Evolutionary conservation across 2,113 vertebrate genomes (phyloP).

Genomic region (Cinclus cinclus): DNA sequence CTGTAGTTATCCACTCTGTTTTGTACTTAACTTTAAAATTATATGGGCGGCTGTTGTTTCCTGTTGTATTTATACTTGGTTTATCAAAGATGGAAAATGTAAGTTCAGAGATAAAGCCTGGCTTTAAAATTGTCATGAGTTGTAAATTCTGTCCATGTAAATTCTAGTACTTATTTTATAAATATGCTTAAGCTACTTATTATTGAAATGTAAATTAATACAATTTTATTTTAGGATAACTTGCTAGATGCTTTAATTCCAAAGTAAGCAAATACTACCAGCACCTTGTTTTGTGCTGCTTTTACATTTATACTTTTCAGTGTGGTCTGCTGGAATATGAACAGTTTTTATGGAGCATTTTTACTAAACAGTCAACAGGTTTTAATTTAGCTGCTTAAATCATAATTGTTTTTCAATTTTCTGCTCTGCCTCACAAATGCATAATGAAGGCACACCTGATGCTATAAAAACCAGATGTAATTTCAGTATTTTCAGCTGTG

Average conservation of each 20-base stretch:
- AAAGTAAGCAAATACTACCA: background rate
- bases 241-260: background rate
- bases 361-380: conserved; percentile 33
- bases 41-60: background rate
- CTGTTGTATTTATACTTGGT: background rate
- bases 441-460: conserved; percentile 56
- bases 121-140: background rate
- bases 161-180: background rate
- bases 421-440: conserved; percentile 24
- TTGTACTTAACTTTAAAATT: background rate
- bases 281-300: background rate
- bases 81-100: background rate
- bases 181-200: background rate
- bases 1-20: background rate
- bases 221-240: background rate
- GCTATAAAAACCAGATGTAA: conserved; percentile 56
- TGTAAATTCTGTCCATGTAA: background rate
- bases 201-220: background rate
- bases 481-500: background rate
- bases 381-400: conserved; percentile 59
- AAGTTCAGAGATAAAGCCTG: background rate
- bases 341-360: conserved; percentile 27
- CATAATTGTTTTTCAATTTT: conserved; percentile 46
- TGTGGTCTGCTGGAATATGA: background rate
- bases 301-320: background rate